These are phyloP conservation scores for Hylomyscus alleni DNA, from an alignment of 2,797 vertebrate genomes.

Conservation along the genomic window DNA sequence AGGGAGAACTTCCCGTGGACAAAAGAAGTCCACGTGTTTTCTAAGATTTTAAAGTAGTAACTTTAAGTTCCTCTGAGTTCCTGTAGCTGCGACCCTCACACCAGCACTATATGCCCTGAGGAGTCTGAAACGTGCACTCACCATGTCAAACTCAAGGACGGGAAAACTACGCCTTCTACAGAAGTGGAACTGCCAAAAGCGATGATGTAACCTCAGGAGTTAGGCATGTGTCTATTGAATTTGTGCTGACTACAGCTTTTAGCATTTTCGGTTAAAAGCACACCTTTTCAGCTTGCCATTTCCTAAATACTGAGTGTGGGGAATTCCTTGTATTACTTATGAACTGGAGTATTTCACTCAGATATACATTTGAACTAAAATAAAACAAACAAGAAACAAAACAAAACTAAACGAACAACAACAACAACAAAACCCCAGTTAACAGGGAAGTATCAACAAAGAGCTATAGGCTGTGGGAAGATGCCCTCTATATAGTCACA, in stretches of 20 bases:
- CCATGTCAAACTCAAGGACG: not conserved
- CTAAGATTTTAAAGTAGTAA: not conserved
- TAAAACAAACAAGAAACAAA: not conserved
- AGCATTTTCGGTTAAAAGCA: slow-evolving; percentile 71
- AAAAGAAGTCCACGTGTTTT: not conserved
- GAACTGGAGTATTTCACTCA: not conserved
- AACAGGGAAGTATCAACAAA: not conserved
- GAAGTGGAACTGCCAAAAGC: slow-evolving; percentile 66
- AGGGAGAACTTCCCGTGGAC: not conserved
- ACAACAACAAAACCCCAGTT: not conserved
- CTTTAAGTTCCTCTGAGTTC: slow-evolving; percentile 11
- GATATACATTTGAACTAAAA: not conserved
- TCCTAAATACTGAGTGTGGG: not conserved
- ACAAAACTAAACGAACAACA: too few species aligned
- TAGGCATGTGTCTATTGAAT: slow-evolving; percentile 74
- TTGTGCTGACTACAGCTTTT: slow-evolving; percentile 6
- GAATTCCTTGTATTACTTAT: not conserved
- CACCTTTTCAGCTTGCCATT: slow-evolving; percentile 69
- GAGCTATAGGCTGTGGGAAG: not conserved
- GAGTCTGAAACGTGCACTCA: slow-evolving; percentile 65
- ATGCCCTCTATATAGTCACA: not conserved
- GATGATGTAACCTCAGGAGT: slow-evolving; percentile 74
- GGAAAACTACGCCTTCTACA: slow-evolving; percentile 71
- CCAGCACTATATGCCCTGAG: not conserved
- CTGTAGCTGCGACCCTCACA: not conserved